Percentiles rank a stretch among this genome's conserved stretches.
These are phyloP conservation scores for Plusia festucae DNA, from an alignment of 2,888 invertebrate species.

Conservation along the genomic window DNA sequence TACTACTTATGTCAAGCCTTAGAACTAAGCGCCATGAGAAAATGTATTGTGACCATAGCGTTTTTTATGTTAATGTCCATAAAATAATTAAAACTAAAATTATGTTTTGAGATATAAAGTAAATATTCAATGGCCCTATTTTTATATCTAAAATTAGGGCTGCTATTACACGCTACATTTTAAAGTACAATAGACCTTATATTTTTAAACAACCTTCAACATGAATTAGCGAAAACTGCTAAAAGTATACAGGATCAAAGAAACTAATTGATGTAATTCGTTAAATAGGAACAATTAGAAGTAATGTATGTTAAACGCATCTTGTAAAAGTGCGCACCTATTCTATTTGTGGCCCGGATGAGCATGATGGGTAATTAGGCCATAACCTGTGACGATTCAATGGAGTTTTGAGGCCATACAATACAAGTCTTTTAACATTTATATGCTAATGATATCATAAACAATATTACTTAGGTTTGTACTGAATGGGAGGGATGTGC, in stretches of 20 bases:
- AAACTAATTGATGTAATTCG: slow-evolving; percentile 60
- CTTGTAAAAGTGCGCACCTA: slow-evolving; percentile 55
- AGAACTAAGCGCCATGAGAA: no score
- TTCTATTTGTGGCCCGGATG: slow-evolving; percentile 57
- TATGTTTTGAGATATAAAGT: no score
- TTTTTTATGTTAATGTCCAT: no score
- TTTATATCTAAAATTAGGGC: no score
- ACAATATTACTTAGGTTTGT: no score
- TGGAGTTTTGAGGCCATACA: slow-evolving; percentile 43
- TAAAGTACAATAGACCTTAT: not conserved
- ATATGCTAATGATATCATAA: no score
- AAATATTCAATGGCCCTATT: no score
- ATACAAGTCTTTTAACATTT: no score
- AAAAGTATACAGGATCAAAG: slow-evolving; percentile 41
- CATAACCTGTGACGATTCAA: slow-evolving; percentile 48
- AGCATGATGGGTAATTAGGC: slow-evolving; percentile 49
- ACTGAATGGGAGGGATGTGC: no score
- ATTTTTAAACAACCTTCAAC: not conserved
- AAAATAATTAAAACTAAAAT: no score
- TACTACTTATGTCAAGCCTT: no score
- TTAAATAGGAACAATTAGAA: slow-evolving; percentile 70
- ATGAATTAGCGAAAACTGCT: slow-evolving; percentile 13
- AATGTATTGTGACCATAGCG: no score
- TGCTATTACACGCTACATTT: not conserved
- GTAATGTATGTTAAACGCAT: slow-evolving; percentile 62